These are phyloP conservation scores for Microplitis demolitor DNA, from an alignment of 1,140 invertebrate genomes.

Conservation along the genomic window DNA sequence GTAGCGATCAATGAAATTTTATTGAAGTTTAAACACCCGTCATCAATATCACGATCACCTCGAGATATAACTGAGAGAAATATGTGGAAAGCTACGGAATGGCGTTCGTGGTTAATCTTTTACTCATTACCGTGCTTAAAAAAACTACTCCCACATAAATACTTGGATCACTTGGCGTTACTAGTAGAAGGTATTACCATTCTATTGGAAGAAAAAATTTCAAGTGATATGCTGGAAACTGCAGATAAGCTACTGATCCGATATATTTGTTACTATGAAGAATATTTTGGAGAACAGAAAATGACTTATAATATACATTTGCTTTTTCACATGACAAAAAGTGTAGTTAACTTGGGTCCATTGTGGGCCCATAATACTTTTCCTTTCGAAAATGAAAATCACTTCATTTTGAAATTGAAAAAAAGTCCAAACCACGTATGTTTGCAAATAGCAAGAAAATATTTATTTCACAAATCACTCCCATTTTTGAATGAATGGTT, in stretches of 20 bases:
- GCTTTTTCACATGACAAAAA: not conserved
- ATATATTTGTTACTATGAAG: not conserved
- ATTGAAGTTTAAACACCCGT: not conserved
- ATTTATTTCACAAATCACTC: constrained; percentile 7
- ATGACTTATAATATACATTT: constrained; percentile 20
- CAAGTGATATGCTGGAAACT: no score
- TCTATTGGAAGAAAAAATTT: no score
- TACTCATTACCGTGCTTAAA: constrained; percentile 3
- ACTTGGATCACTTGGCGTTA: constrained; percentile 12
- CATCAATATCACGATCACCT: constrained; percentile 14
- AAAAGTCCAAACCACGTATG: not conserved
- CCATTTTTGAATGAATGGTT: not conserved
- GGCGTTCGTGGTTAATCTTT: constrained; percentile 18
- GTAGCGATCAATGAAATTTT: constrained; percentile 21
- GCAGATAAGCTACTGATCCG: not conserved
- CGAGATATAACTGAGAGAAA: constrained; percentile 4
- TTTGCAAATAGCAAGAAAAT: not conserved
- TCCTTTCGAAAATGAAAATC: constrained; percentile 11
- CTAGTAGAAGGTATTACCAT: no score
- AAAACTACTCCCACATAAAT: not conserved
- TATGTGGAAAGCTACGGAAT: constrained; percentile 24
- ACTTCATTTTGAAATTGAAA: constrained; percentile 17
- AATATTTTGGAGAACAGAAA: not conserved
- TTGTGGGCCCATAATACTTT: constrained; percentile 14
- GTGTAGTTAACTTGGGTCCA: constrained; percentile 12